A percentile compares a stretch with the other conserved stretches of the same genome.
phyloP scores from a whole-genome alignment of 2,888 invertebrate genomes.

The Nemapogon koenigi region DNA sequence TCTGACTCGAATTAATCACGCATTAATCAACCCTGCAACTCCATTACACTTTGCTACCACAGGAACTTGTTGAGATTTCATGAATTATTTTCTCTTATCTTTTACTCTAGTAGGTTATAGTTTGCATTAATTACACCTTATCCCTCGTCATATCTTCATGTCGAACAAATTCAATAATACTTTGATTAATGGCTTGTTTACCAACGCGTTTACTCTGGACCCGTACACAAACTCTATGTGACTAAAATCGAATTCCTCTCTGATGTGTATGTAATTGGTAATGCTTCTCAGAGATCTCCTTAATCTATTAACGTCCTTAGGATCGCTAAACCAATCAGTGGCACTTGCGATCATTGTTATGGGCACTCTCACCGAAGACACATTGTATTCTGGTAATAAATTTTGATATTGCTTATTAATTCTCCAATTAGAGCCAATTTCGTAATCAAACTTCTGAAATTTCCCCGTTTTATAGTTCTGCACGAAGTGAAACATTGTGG shows the following conservation, averaged over 20 bases:
- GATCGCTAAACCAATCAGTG: constrained; percentile 39
- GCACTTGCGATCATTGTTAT: constrained; percentile 37
- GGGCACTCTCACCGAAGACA: constrained; percentile 33
- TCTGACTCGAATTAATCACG: constrained; percentile 7
- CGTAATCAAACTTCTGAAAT: constrained; percentile 43
- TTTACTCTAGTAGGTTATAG: too few species aligned
- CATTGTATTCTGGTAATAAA: constrained; percentile 23
- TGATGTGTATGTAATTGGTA: constrained; percentile 26
- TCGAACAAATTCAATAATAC: constrained; percentile 21
- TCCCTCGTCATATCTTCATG: not conserved
- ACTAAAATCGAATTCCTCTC: constrained; percentile 35
- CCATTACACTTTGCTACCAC: constrained; percentile 4
- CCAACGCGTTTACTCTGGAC: constrained; percentile 28
- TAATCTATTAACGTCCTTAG: constrained; percentile 29
- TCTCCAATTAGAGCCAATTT: constrained; percentile 14
- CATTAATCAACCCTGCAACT: constrained; percentile 5
- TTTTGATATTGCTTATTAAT: constrained; percentile 4
- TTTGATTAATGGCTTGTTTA: constrained; percentile 33
- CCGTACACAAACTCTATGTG: constrained; percentile 50
- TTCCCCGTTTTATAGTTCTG: constrained; percentile 35
- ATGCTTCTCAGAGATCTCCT: constrained; percentile 29
- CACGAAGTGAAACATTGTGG: constrained; percentile 39
- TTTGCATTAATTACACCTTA: constrained; percentile 2
- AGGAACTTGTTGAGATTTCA: constrained; percentile 1
- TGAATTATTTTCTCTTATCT: too few species aligned